phyloP scores from a whole-genome alignment of 2,797 vertebrate species.

The Triplophysa bombifrons region DNA sequence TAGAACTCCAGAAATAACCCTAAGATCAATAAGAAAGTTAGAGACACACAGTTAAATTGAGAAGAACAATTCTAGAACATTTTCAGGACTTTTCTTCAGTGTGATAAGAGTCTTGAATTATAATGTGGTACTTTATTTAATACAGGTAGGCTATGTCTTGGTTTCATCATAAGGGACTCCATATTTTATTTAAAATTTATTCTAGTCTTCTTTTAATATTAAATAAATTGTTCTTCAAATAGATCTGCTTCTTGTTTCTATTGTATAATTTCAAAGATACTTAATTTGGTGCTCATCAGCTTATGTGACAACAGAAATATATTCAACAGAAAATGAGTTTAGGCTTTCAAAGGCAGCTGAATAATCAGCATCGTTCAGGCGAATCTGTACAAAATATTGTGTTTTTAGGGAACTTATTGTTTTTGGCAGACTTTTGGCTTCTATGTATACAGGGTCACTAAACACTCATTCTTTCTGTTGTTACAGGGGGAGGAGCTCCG shows the following conservation, averaged over 20 bases:
- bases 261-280: not conserved
- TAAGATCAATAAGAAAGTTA: slow-evolving; percentile 5
- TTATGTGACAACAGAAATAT: no score
- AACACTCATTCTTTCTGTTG: slow-evolving; percentile 39
- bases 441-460: slow-evolving; percentile 28
- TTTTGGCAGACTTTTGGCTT: not conserved
- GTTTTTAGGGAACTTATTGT: no score
- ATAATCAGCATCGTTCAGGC: no score
- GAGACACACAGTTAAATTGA: not conserved
- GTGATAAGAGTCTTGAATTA: no score
- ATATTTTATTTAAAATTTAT: not conserved
- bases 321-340: no score
- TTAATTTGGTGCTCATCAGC: not conserved
- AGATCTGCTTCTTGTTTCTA: not conserved
- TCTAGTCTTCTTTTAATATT: no score
- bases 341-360: no score
- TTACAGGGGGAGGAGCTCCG: slow-evolving; percentile 56
- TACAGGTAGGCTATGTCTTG: no score
- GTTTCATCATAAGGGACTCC: not conserved
- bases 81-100: not conserved
- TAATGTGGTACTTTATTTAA: no score
- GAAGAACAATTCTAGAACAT: not conserved
- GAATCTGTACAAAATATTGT: no score
- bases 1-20: not conserved
- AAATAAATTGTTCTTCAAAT: not conserved